Base-by-base conservation (phyloP, 1,140 invertebrate genomes). In the Arion vulgaris region DNA sequence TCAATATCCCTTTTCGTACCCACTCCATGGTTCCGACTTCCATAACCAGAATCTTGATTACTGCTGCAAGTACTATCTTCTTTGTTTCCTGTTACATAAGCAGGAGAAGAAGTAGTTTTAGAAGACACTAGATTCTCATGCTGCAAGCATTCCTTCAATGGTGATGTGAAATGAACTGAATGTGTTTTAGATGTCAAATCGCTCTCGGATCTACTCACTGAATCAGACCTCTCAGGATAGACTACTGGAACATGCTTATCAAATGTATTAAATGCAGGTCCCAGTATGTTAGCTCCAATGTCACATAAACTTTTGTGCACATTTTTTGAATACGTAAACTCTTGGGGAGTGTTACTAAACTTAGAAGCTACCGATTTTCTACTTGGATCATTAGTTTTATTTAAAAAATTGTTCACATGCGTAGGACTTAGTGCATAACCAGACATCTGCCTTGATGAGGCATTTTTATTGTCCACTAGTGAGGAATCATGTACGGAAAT, bases 1-100 rank as follows among this genome's bases (percentile, higher is more conserved):
- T 41, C 66, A 83, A 41, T 74, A 72, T 75, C 76, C 71, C 71
- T 23, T 13, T 53, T 72, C 19, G 23, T 53, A 19, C 72, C 76
- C 26, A 26, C 53, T 32, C 32, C 41, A 32, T 73, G 74, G 62
- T 72, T 51, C 17, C 82, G 78, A 83, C 90, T 89, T 78, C 89
- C 91, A 80, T 91, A 91, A 4, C 91, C 91, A 28, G 89, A 90
- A 69, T 91, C 91, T 23, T 89, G 91, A 79, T 91, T 91, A 81
- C 91, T 91, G 83, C 90, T 89, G 49, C 85, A 86, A 0, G 85
- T 86, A n/a, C 88, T 89, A 75, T 91, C 89, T 74, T 90, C 85
- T 79, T 88, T 88, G 68, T 82, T 83, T 49, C 45, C 76, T 13
- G 57, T 34, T 19, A n/a, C 41, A 62, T 73, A 73, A 13, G 17